Evolutionary conservation across 2,888 invertebrate genomes (phyloP), one percentile per base, ranked within the genome.

Genomic region (Smittia aterrima): DNA sequence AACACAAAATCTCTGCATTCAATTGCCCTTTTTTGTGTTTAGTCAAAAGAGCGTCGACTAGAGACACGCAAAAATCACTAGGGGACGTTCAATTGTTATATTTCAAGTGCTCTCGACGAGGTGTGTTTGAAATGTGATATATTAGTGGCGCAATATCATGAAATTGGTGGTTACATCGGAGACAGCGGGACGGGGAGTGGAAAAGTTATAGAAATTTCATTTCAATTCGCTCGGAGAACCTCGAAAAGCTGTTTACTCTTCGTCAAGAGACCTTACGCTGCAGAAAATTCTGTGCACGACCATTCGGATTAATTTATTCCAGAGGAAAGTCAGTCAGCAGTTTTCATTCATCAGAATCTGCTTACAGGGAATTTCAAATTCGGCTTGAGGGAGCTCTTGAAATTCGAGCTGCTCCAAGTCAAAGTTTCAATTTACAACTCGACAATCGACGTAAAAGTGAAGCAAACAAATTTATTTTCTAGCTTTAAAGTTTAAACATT

Each of bases 41-140:
- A 4, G 25, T 64, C 24, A 22, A 64, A 64, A 58, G 58, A 58
- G 22, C 64, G 25, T 13, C 25, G 64, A 9, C n/a, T 6, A 25
- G 64, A 25, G 27, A 64, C 25, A 25, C 11, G n/a, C 6, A 27
- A n/a, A 64, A 27, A 27, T 27, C 64, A 64, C 64, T 25, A 27
- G 64, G 64, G 64, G 64, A 3, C 20, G n/a, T 6, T 64, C 41
- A 67, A 22, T 67, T 41, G 40, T 41, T 41, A 27, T 64, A 58
- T 64, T 64, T 64, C 27, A 64, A 64, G 64, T 64, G 64, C 13
- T 20, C 25, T 40, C 32, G 7, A 66, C 20, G 38, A 66, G 66
- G 66, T 66, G 66, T 66, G 66, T 66, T 66, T 66, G 66, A 66
- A 66, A 66, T 66, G 66, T 66, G 66, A 66, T 66, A 66, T 66